Evolutionary conservation across 1,140 invertebrate species (phyloP).

Genomic region (Alviniconcha marisindica): DNA sequence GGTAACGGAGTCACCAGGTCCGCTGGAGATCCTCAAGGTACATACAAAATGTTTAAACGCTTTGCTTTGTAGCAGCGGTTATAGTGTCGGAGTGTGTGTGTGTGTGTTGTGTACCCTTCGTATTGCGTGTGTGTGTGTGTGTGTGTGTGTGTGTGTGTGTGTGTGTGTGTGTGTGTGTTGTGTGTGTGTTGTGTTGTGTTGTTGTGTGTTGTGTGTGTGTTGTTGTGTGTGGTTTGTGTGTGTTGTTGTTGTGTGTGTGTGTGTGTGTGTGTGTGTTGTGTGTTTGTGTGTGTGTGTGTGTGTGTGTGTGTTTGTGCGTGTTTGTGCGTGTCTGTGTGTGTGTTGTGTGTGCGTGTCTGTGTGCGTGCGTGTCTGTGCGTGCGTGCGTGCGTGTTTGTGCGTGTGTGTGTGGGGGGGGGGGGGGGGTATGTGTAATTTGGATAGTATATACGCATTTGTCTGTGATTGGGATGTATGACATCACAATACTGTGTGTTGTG

Average conservation of each 20-base stretch:
- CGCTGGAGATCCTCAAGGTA: too few relatives aligned
- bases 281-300: neutral
- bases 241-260: neutral
- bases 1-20: too few relatives aligned
- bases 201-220: neutral
- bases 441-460: too few relatives aligned
- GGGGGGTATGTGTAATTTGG: too few relatives aligned
- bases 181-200: neutral
- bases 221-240: slow-evolving; percentile 1
- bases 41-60: too few relatives aligned
- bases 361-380: neutral
- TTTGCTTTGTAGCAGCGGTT: too few relatives aligned
- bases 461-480: too few relatives aligned
- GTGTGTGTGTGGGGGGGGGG: too few relatives aligned
- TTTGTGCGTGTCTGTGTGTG: neutral
- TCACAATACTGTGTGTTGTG: too few relatives aligned
- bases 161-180: neutral
- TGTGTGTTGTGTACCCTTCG: too few relatives aligned
- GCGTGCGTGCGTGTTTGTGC: neutral
- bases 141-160: slow-evolving; percentile 16
- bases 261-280: neutral
- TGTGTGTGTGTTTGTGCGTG: slow-evolving; percentile 9
- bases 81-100: too few relatives aligned
- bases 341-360: too few relatives aligned
- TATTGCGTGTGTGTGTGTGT: neutral